Conservation (phyloP, 2,888 invertebrate species). For the Gnatocerus cornutus region DNA sequence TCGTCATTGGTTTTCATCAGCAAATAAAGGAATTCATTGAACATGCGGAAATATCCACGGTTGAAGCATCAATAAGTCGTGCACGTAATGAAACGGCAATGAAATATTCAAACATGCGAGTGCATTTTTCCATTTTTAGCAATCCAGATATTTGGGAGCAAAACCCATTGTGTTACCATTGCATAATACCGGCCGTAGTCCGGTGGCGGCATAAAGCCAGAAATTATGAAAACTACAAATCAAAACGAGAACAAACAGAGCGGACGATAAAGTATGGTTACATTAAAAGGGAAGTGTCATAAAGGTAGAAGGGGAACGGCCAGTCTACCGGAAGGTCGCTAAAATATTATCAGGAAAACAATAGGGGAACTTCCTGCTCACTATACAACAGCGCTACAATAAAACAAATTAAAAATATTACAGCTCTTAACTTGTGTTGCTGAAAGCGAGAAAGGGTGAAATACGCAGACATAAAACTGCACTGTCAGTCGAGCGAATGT, state of each 20-base stretch:
- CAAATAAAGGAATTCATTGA: neutral
- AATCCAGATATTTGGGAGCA: constrained; percentile 40
- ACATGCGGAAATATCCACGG: constrained; percentile 3
- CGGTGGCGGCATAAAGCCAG: constrained; percentile 46
- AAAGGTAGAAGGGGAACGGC: constrained; percentile 62
- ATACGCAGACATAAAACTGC: constrained; percentile 62
- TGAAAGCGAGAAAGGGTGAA: constrained; percentile 61
- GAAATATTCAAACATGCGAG: constrained; percentile 29
- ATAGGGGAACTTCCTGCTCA: constrained; percentile 68
- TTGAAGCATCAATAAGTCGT: constrained; percentile 11
- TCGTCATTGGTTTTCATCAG: constrained; percentile 4
- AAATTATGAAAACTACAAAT: constrained; percentile 66
- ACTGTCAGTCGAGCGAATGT: constrained; percentile 60
- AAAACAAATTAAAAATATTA: constrained; percentile 69
- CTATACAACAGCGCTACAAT: constrained; percentile 66
- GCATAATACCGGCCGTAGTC: constrained; percentile 42
- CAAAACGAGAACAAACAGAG: constrained; percentile 63
- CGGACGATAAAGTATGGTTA: constrained; percentile 64
- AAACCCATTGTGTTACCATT: constrained; percentile 43
- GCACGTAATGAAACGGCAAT: constrained; percentile 32
- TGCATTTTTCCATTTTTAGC: constrained; percentile 42
- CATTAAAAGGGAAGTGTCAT: constrained; percentile 66
- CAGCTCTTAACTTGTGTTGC: constrained; percentile 58
- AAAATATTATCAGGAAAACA: constrained; percentile 69
- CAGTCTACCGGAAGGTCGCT: constrained; percentile 67